Conservation (phyloP, 2,113 vertebrate genomes). For the Megaceryle maxima region DNA sequence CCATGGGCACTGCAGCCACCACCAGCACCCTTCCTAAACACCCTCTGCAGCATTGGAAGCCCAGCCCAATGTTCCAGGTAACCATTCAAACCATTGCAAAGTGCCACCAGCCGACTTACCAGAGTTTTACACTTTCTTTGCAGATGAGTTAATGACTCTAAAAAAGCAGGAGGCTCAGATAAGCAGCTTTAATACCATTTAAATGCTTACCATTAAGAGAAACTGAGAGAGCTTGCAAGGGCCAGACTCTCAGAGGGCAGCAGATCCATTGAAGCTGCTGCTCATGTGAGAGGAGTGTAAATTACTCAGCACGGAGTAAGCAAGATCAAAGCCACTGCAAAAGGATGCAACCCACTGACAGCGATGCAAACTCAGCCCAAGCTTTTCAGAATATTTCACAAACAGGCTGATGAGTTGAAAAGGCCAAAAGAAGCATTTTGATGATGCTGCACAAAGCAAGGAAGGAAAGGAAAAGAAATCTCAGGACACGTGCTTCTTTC, state of each 20-base stretch:
- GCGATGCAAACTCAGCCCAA: background rate
- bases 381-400: background rate
- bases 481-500: background rate
- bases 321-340: constrained; percentile 3
- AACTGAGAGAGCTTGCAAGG: background rate
- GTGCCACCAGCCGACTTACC: background rate
- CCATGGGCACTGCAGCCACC: background rate
- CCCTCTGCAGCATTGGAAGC: fast-evolving
- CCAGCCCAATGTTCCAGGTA: background rate
- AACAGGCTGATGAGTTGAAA: background rate
- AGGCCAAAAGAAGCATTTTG: background rate
- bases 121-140: background rate
- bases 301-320: constrained; percentile 14
- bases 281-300: constrained; percentile 20
- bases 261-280: background rate
- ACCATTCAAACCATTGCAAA: background rate
- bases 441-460: background rate
- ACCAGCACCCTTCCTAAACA: background rate
- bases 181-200: constrained; percentile 11
- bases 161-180: background rate
- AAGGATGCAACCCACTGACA: constrained; percentile 36
- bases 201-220: background rate
- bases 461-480: background rate
- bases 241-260: constrained; percentile 6
- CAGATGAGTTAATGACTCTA: constrained; percentile 28